These are phyloP conservation scores for Isaurus tuberculatus DNA, from an alignment of 92 coral and sea anemone genomes.

Conservation along the genomic window DNA sequence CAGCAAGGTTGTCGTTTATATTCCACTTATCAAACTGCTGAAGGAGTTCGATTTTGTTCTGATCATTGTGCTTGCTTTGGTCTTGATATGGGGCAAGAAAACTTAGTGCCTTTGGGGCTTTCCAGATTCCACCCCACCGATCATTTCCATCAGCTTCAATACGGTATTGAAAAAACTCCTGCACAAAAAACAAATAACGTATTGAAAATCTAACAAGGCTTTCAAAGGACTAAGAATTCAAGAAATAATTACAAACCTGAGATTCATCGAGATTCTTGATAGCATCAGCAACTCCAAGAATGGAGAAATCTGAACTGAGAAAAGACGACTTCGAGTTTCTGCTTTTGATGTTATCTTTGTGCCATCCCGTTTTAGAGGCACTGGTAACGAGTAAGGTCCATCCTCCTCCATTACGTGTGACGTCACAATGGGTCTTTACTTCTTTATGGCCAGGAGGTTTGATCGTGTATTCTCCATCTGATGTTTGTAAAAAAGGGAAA, in stretches of 20 bases:
- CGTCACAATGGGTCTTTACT: slow-evolving; percentile 72
- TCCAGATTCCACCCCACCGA: slow-evolving; percentile 64
- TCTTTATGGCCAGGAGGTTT: slow-evolving; percentile 62
- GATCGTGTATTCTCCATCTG: slow-evolving; percentile 73
- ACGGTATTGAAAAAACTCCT: slow-evolving; percentile 64
- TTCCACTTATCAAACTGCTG: slow-evolving; percentile 45
- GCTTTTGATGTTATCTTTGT: slow-evolving; percentile 51
- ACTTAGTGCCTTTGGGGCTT: slow-evolving; percentile 51
- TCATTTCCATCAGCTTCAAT: slow-evolving; percentile 64
- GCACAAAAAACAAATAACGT: neutral
- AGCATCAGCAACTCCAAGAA: neutral
- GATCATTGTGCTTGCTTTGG: no score
- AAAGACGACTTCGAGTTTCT: slow-evolving; percentile 56
- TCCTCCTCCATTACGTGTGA: slow-evolving; percentile 65
- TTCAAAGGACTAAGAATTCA: neutral
- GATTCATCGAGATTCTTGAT: neutral
- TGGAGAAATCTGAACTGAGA: slow-evolving; percentile 3
- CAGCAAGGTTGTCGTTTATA: slow-evolving; percentile 33
- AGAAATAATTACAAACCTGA: neutral
- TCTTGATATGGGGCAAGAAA: slow-evolving; percentile 48
- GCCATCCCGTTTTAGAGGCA: slow-evolving; percentile 63
- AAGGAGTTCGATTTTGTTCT: slow-evolving; percentile 25
- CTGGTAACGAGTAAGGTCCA: slow-evolving; percentile 70
- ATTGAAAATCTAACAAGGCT: neutral
- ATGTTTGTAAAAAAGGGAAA: neutral